Conservation (phyloP, 2,797 vertebrate species). For the Antennarius maculatus region DNA sequence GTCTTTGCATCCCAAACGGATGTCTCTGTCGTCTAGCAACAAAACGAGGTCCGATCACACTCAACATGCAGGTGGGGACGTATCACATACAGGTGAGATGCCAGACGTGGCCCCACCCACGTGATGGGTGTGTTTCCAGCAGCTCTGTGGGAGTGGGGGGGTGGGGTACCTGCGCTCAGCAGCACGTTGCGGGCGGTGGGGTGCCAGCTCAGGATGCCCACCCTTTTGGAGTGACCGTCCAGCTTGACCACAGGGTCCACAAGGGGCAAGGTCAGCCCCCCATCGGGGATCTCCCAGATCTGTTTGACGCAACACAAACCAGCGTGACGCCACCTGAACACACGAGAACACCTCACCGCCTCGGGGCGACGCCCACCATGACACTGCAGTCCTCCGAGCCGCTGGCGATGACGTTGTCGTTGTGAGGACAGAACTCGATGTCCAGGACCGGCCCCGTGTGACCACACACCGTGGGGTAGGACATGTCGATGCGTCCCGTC, state of each 20-base stretch:
- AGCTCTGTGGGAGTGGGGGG: neutral
- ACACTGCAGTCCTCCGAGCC: slow-evolving; percentile 92
- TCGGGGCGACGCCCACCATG: slow-evolving; percentile 78
- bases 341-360: no score
- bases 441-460: slow-evolving; percentile 92
- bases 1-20: no score
- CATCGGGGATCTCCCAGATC: slow-evolving; percentile 87
- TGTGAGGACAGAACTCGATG: slow-evolving; percentile 92
- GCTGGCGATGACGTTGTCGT: slow-evolving; percentile 93
- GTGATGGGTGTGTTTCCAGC: no score
- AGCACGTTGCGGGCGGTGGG: slow-evolving; percentile 93
- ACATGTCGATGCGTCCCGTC: slow-evolving; percentile 92
- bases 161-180: slow-evolving; percentile 86
- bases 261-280: slow-evolving; percentile 76
- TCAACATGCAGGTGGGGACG: no score
- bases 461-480: slow-evolving; percentile 87
- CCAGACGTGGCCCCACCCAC: no score
- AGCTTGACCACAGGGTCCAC: slow-evolving; percentile 88
- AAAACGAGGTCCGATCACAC: no score
- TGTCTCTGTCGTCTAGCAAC: no score
- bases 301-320: slow-evolving; percentile 30
- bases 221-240: slow-evolving; percentile 91
- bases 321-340: no score
- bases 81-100: no score
- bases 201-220: slow-evolving; percentile 91